phyloP scores from a whole-genome alignment of 2,113 vertebrate species.

The Sakesphorus luctuosus region DNA sequence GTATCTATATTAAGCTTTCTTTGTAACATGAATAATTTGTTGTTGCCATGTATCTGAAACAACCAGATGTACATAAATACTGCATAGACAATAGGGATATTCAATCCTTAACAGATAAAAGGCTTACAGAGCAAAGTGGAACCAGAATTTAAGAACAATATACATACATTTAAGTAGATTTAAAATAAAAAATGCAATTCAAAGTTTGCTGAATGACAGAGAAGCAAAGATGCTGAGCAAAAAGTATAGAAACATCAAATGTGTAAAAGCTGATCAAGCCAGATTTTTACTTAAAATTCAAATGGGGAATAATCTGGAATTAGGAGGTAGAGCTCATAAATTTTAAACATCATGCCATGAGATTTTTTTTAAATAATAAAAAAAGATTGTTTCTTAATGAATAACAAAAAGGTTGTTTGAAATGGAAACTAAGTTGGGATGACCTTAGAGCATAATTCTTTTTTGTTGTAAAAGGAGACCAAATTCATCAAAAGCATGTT shows the following conservation, averaged over 20 bases:
- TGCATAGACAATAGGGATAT: background rate
- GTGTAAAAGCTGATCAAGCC: background rate
- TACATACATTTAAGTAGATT: background rate
- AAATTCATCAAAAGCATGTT: background rate
- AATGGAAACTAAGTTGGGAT: background rate
- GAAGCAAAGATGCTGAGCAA: background rate
- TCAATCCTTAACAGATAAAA: background rate
- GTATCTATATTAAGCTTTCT: background rate
- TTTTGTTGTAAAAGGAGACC: background rate
- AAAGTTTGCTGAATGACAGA: background rate
- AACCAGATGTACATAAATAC: background rate
- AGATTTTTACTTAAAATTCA: background rate
- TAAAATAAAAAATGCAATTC: background rate
- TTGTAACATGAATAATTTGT: conserved; percentile 1
- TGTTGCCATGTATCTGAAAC: conserved; percentile 11
- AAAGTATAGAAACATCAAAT: background rate
- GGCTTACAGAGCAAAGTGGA: background rate
- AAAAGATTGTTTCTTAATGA: background rate
- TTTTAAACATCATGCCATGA: background rate
- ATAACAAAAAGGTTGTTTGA: background rate
- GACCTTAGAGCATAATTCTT: background rate
- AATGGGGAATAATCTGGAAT: background rate
- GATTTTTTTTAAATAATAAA: background rate
- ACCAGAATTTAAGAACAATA: background rate
- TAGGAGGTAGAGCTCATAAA: background rate